Evolutionary conservation across 2,113 vertebrate genomes (phyloP), one percentile per base, ranked within the genome.

Genomic region (Calidris pygmaea): DNA sequence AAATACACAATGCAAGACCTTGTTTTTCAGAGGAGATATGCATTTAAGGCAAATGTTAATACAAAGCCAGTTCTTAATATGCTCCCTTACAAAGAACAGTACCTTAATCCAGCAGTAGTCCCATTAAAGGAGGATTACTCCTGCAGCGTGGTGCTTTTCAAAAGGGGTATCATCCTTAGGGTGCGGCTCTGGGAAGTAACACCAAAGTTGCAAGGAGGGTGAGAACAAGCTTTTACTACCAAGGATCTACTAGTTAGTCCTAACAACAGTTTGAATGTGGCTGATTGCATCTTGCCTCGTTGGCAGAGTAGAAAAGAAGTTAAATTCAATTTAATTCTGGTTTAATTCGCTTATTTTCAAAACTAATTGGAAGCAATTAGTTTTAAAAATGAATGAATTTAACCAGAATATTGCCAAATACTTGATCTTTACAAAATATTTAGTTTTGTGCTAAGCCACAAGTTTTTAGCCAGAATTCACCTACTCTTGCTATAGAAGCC

Each of bases 391-490:
- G 4, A 72, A 55, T 47, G 39, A n/a, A 66, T 70, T 79, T 91
- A 62, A 85, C 32, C 16, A 22, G 21, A 70, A 32, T 70, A 83
- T 26, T 73, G 63, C 39, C 87, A 53, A 90, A 66, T 66, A 78
- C 22, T 58, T 85, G 21, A 8, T 82, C 60, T 50, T 82, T 73
- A 65, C 15, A 37, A 63, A 76, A 66, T 37, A 79, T 58, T 53
- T 63, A 47, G 48, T 19, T 70, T 58, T 35, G 59, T 86, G 72
- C 75, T 73, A 50, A 74, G 63, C 12, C 37, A 4, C n/a, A 88
- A 80, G 59, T 50, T 91, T 94, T 94, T 72, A 93, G 35, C 53
- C 41, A 93, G 74, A 39, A 82, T 82, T 94, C 88, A 87, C 32
- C 70, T 76, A 14, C 34, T 78, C 77, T 87, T 29, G 23, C 62